phyloP scores from a whole-genome alignment of 2,888 invertebrate genomes.

The Cremastinae sp. region DNA sequence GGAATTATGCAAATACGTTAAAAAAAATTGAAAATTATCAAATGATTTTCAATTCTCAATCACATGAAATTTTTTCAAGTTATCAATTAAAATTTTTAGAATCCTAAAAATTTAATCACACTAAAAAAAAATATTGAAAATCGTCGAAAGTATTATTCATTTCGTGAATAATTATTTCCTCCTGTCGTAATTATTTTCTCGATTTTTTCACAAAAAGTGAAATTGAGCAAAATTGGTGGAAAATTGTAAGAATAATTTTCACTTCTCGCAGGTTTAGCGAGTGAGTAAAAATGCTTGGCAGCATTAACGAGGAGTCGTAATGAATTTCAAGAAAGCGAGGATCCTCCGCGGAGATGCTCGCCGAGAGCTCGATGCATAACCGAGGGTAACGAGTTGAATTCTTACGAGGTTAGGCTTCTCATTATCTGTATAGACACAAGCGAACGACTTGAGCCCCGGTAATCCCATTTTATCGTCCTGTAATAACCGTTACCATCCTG shows the following conservation, averaged over 20 bases:
- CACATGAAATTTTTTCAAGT: no score
- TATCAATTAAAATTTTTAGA: no score
- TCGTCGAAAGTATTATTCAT: no score
- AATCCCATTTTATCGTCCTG: slow-evolving; percentile 67
- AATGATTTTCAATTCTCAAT: no score
- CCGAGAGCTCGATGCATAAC: neutral
- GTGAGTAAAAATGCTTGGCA: slow-evolving; percentile 4
- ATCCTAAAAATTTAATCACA: no score
- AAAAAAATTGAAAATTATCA: no score
- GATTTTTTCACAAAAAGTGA: neutral
- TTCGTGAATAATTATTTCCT: no score
- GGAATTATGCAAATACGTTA: no score
- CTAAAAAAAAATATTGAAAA: no score
- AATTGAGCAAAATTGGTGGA: neutral
- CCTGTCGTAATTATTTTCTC: no score
- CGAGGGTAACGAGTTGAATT: slow-evolving; percentile 14
- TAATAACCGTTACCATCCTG: slow-evolving; percentile 65
- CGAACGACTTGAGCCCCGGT: slow-evolving; percentile 56
- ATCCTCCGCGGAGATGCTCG: slow-evolving; percentile 27
- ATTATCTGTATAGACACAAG: slow-evolving; percentile 32
- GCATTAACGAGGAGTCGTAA: slow-evolving; percentile 13
- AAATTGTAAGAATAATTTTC: slow-evolving; percentile 19
- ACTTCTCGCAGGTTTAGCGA: neutral
- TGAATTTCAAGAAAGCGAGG: slow-evolving; percentile 29
- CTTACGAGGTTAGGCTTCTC: slow-evolving; percentile 17